Evolutionary conservation across 2,797 vertebrate genomes (phyloP).

Genomic region (Silurus lanzhouensis): DNA sequence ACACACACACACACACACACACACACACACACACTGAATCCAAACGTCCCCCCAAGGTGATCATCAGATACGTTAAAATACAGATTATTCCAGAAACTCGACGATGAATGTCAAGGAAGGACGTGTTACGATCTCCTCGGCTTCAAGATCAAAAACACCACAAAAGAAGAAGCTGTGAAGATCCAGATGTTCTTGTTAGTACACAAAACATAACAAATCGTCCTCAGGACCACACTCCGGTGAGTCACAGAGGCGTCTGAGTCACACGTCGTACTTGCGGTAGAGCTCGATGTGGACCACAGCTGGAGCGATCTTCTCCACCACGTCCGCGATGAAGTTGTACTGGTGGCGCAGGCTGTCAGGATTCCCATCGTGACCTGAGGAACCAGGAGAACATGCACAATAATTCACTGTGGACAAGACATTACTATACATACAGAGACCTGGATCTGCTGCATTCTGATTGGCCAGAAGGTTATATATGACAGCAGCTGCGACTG

Average conservation of each 20-base stretch:
- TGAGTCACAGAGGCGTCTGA: background rate
- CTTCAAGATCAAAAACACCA: background rate
- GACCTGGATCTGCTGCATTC: background rate
- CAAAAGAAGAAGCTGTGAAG: background rate
- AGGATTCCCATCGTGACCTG: slow-evolving; percentile 84
- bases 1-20: too few species aligned
- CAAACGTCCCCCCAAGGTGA: background rate
- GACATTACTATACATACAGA: background rate
- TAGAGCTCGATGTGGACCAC: slow-evolving; percentile 96
- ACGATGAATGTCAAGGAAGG: background rate
- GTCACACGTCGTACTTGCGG: slow-evolving; percentile 83
- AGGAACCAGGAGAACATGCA: background rate
- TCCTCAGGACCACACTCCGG: background rate
- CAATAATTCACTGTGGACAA: background rate
- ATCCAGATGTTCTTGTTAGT: background rate
- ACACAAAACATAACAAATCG: background rate
- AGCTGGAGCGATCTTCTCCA: slow-evolving; percentile 95
- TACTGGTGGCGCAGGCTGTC: slow-evolving; percentile 89
- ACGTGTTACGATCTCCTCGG: background rate
- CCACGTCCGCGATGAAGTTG: slow-evolving; percentile 98
- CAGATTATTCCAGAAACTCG: background rate
- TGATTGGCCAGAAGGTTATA: background rate
- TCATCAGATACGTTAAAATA: background rate
- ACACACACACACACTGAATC: background rate
- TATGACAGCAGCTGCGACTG: background rate